phyloP scores from a whole-genome alignment of 2,888 invertebrate genomes.

The Synergus japonicus region DNA sequence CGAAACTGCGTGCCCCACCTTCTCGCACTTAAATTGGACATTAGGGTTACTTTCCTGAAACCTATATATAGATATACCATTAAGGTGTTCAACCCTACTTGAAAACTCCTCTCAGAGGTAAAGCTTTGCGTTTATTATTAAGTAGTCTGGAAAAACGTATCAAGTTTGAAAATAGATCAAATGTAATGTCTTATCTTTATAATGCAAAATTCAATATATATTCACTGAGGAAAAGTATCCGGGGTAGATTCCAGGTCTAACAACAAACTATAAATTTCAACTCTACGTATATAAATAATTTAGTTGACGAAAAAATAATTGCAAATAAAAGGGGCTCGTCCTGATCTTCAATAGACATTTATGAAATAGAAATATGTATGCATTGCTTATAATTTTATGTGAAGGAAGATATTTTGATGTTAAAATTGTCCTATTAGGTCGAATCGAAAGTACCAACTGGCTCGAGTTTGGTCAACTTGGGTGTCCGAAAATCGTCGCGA shows the following conservation, averaged over 20 bases:
- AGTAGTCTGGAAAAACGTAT: neutral
- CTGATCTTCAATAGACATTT: neutral
- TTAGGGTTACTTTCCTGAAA: conserved; percentile 17
- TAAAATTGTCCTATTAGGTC: neutral
- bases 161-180: neutral
- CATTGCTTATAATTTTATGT: neutral
- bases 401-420: neutral
- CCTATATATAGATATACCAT: neutral
- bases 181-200: neutral
- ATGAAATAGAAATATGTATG: neutral
- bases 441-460: conserved; percentile 2
- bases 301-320: neutral
- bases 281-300: neutral
- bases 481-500: neutral
- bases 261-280: neutral
- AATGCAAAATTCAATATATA: neutral
- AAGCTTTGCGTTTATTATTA: neutral
- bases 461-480: neutral
- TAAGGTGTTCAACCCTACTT: neutral
- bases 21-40: neutral
- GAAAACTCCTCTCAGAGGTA: neutral
- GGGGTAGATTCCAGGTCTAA: neutral
- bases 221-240: neutral
- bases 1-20: conserved; percentile 8
- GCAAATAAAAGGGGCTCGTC: neutral